Evolutionary conservation across 1,140 invertebrate genomes (phyloP).

Genomic region (Macrotrachela quadricornifera): DNA sequence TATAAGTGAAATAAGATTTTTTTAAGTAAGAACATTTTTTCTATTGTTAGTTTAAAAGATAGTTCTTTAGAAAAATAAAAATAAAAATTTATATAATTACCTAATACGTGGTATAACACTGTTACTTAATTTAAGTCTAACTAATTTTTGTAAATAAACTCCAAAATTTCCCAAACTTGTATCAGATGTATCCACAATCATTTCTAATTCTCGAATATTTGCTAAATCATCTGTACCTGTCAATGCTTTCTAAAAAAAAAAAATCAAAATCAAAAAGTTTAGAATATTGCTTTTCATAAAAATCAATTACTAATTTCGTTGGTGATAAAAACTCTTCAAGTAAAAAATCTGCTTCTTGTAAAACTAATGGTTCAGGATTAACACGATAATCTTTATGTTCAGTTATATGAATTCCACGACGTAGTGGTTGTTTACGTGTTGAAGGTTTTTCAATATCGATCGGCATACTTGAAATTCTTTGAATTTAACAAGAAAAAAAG

Average conservation of each 20-base stretch:
- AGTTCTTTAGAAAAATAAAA: neutral
- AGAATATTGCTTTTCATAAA: neutral
- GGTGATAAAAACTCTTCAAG: conserved; percentile 24
- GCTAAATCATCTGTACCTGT: conserved; percentile 27
- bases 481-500: neutral
- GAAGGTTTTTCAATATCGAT: conserved; percentile 12
- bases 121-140: conserved; percentile 25
- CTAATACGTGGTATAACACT: conserved; percentile 25
- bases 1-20: too few species aligned
- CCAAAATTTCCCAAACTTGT: conserved; percentile 32
- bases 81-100: conserved; percentile 11
- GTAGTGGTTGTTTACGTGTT: conserved; percentile 13
- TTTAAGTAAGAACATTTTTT: too few species aligned
- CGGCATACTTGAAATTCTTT: conserved; percentile 4
- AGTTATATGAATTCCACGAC: conserved; percentile 24
- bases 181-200: conserved; percentile 28
- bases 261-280: neutral
- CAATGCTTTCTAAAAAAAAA: conserved; percentile 18
- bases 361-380: conserved; percentile 21
- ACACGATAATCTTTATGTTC: conserved; percentile 17
- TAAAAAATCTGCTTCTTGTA: conserved; percentile 22
- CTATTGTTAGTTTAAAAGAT: neutral
- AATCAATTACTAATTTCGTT: conserved; percentile 15
- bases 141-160: conserved; percentile 23
- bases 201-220: conserved; percentile 20